Evolutionary conservation across 2,888 invertebrate species (phyloP), one percentile per base, ranked within the genome.

Genomic region (Drosophila meridiana): DNA sequence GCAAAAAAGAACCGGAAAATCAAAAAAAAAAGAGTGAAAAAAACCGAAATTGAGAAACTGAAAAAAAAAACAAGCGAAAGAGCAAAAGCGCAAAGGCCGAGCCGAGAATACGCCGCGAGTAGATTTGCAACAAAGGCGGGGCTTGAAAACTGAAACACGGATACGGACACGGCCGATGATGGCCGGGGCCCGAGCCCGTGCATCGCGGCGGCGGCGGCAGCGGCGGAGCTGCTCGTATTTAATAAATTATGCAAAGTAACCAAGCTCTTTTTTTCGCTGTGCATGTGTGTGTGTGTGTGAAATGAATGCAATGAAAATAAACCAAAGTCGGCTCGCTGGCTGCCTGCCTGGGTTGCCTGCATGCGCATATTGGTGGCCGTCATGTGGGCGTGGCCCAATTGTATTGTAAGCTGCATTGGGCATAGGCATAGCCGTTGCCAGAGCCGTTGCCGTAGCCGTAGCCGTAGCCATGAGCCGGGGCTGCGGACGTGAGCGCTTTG

Each of bases 191-290:
- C 14, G 26, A 26, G 40, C n/a, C 43, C 34, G 56, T 52, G 50
- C 50, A 34, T 20, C 32, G 50, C 14, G 30, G 48, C 50, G 42
- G 14, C 14, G 38, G 36, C 14, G 30, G 48, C 50, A 38, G 14
- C 14, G 38, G 36, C 14, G 57, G 20, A 38, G 45, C 47, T 52
- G 59, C 57, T 82, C 79, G 80, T 82, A 83, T 82, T 82, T 83
- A 82, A 82, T 82, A 82, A 82, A 82, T 82, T 82, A 82, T 82
- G 83, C 83, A 83, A 82, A 83, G 81, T 82, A 82, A 76, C 81
- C 76, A 81, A 74, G 78, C 73, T 75, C 36, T 55, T 45, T 65
- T 56, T 70, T 14, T 50, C 34, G 34, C 34, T 34, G 32, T 32
- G 32, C 20, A 4, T 7, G 48, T 48, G 30, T 30, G 32, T 11